Evolutionary conservation across 1,140 invertebrate species (phyloP), one percentile per base, ranked within the genome.

Genomic region (Nephila pilipes): DNA sequence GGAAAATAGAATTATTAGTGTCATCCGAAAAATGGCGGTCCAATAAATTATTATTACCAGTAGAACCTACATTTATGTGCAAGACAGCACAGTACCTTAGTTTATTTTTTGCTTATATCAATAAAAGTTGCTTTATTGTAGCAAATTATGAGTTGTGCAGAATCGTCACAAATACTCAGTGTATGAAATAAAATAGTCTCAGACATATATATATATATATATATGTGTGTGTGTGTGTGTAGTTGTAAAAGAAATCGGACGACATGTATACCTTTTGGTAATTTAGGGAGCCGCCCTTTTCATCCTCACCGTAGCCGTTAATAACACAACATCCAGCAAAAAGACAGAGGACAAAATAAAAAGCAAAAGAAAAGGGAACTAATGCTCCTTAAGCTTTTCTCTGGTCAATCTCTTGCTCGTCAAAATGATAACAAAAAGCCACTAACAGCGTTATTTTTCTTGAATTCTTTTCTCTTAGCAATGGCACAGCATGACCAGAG

Each of bases 331-430:
- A 55, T 54, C 80, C 6, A 25, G 29, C 29, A 29, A 75, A 14
- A 20, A 81, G 80, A n/a, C 32, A 75, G 2, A 32, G 69, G 32
- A 75, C 29, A 29, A 75, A 36, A 60, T 60, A 60, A 60, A 18
- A 60, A 58, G 16, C 4, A 75, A 22, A 75, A 75, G 14, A 32
- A 12, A n/a, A 10, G 25, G 54, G 22, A 81, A 29, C 36, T 81
- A 54, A 81, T 81, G 80, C 46, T 81, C 25, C 80, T 20, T 8
- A 14, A 38, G 80, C 38, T 25, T 81, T 81, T 81, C 80, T 81
- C 80, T 81, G 80, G 80, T 81, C 80, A 81, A 46, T 81, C 80
- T 38, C 80, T 25, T 81, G 36, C 80, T 54, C 38, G 36, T 46
- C 38, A 46, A 46, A 81, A 81, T n/a, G n/a, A 81, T 55, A 81